These are phyloP conservation scores for Blastobasis adustella DNA, from an alignment of 2,888 invertebrate species.

Conservation along the genomic window DNA sequence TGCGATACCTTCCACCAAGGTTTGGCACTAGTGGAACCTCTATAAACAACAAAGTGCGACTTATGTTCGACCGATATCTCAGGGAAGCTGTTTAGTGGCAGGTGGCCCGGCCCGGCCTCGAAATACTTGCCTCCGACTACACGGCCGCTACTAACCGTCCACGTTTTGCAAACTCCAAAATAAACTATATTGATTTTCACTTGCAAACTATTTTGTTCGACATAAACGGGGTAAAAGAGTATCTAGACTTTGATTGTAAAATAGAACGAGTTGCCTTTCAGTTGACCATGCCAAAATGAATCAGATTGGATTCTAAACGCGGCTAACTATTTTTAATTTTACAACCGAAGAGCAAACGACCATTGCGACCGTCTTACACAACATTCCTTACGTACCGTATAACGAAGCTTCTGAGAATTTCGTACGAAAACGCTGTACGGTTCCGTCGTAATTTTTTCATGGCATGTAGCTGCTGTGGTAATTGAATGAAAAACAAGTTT, in stretches of 20 bases:
- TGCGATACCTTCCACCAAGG: slow-evolving; percentile 17
- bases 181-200: slow-evolving; percentile 1
- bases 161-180: slow-evolving; percentile 11
- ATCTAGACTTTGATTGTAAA: not conserved
- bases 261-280: not conserved
- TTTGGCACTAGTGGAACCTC: slow-evolving; percentile 4
- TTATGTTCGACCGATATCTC: slow-evolving; percentile 48
- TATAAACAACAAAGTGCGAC: slow-evolving; percentile 36
- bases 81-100: slow-evolving; percentile 31
- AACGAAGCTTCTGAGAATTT: not conserved
- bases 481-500: slow-evolving; percentile 47
- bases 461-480: slow-evolving; percentile 26
- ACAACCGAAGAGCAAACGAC: not conserved
- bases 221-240: not conserved
- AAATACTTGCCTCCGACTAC: slow-evolving; percentile 24
- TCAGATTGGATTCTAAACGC: no score
- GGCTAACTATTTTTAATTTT: not conserved
- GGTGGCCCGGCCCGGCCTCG: slow-evolving; percentile 19
- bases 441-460: no score
- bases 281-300: not conserved
- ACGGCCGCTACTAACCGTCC: slow-evolving; percentile 11
- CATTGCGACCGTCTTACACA: not conserved
- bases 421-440: no score
- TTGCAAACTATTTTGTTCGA: not conserved
- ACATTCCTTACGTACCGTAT: not conserved